phyloP scores from a whole-genome alignment of 2,888 invertebrate genomes.

The Pocota personata region DNA sequence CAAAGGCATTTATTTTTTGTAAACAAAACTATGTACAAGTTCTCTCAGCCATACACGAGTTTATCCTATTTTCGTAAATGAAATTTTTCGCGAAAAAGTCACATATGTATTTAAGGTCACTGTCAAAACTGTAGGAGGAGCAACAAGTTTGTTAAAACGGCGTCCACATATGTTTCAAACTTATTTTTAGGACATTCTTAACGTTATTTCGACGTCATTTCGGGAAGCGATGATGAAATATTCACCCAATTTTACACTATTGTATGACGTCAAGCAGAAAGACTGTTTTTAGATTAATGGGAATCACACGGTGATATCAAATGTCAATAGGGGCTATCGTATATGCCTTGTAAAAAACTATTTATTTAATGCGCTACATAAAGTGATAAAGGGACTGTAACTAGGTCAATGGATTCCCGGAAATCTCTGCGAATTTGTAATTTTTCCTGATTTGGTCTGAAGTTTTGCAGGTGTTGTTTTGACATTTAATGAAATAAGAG shows the following conservation, averaged over 20 bases:
- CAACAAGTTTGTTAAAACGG: background rate
- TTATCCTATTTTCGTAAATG: background rate
- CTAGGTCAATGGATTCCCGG: background rate
- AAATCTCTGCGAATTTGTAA: background rate
- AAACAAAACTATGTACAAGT: background rate
- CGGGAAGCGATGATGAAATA: constrained; percentile 16
- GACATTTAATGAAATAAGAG: too few species aligned
- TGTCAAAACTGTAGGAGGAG: constrained; percentile 19
- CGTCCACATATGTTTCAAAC: background rate
- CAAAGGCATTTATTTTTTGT: background rate
- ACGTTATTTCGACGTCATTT: background rate
- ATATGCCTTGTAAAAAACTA: background rate
- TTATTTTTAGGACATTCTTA: background rate
- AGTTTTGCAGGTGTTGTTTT: too few species aligned
- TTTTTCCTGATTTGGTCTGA: too few species aligned
- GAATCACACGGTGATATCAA: background rate
- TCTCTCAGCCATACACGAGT: background rate
- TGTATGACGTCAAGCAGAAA: background rate
- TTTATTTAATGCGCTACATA: background rate
- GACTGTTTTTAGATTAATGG: background rate
- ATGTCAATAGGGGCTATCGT: background rate
- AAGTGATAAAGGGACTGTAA: background rate
- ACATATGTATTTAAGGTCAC: constrained; percentile 20
- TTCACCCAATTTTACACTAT: background rate
- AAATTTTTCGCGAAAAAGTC: background rate